Evolutionary conservation across 2,797 vertebrate species (phyloP), one percentile per base, ranked within the genome.

Genomic region (Hephaestus fuliginosus): DNA sequence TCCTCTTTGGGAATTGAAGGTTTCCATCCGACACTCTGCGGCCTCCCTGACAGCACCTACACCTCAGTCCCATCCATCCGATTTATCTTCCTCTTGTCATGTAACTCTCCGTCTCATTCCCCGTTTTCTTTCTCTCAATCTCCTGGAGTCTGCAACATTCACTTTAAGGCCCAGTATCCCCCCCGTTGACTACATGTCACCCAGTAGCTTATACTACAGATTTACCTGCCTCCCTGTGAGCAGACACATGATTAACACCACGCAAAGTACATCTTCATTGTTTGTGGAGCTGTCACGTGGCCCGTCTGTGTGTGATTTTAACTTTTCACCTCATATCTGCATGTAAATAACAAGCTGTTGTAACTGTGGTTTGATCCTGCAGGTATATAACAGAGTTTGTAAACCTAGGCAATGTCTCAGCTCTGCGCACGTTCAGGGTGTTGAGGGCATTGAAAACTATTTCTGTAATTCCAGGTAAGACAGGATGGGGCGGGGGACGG

Each of bases 371-470:
- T 97, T 99, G 96, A 98, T 98, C 97, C 98, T 98, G 97, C 98
- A 99, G 98, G 98, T 99, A 99, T 99, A 97, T 99, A 98, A 99
- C 98, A 99, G 98, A 99, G 97, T 99, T 99, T 99, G 98, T 99
- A 98, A 99, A 99, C 98, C 98, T 99, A 99, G 98, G 98, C 98
- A 99, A 98, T 99, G 97, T 99, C 97, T 99, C 98, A 99, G 98
- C 98, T 98, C 97, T 99, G 25, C 98, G 98, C 76, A 97, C 97
- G 94, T 97, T 98, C 97, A 98, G 97, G 95, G 97, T 98, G 94
- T 96, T 98, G 98, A 98, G 98, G 98, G 98, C 98, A 98, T 99
- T 99, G 98, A 99, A 99, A 99, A 99, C 98, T 96, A 98, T 99
- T 98, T 99, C 98, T 97, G 98, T 99, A 96, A 99, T 99, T 92